Percentiles rank a stretch among this genome's conserved stretches.
These are phyloP conservation scores for Micropoecilia bifurca DNA, from an alignment of 2,797 vertebrate genomes.

Conservation along the genomic window DNA sequence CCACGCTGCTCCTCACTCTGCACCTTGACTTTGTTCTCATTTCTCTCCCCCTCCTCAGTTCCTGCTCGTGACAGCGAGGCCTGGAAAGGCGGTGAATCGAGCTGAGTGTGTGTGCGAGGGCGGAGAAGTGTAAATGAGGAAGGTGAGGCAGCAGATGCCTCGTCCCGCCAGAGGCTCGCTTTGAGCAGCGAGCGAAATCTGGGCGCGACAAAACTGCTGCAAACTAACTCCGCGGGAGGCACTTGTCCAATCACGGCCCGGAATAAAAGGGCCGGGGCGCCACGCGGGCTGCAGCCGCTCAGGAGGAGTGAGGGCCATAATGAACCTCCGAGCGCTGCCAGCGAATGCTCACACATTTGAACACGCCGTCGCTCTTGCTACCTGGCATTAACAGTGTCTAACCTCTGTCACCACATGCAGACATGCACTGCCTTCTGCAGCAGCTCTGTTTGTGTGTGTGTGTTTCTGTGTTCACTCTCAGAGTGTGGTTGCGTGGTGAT, in stretches of 20 bases:
- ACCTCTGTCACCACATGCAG: conserved; percentile 57
- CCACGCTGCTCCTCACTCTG: conserved; percentile 73
- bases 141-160: conserved; percentile 95
- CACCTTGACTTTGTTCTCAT: conserved; percentile 35
- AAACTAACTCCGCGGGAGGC: conserved; percentile 97
- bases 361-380: conserved; percentile 59
- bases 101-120: conserved; percentile 65
- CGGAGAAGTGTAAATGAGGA: conserved; percentile 80
- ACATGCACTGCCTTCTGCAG: conserved; percentile 49
- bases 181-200: conserved; percentile 94
- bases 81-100: conserved; percentile 73
- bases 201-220: conserved; percentile 99
- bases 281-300: conserved; percentile 88
- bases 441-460: conserved; percentile 65
- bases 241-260: conserved; percentile 97
- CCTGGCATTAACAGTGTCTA: conserved; percentile 58
- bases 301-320: conserved; percentile 89
- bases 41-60: conserved; percentile 40
- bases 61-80: conserved; percentile 65
- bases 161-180: conserved; percentile 98
- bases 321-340: conserved; percentile 88
- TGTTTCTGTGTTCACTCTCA: conserved; percentile 19
- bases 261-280: conserved; percentile 91
- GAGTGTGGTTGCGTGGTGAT: conserved; percentile 23
- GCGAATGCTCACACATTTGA: conserved; percentile 48